These are phyloP conservation scores for Enteromius paludinosus DNA, from an alignment of 2,797 vertebrate genomes.

Conservation along the genomic window DNA sequence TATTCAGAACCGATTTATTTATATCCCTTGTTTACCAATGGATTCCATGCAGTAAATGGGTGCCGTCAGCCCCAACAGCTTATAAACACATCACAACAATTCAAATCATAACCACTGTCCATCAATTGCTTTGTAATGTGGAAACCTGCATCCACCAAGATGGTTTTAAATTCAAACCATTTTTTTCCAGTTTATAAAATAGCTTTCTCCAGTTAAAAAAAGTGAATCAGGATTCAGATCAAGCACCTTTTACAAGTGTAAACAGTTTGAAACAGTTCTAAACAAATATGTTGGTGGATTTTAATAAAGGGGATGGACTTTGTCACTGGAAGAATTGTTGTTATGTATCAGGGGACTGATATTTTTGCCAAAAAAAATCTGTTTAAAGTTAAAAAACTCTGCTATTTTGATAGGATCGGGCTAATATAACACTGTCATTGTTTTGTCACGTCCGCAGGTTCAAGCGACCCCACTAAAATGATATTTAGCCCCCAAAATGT, in stretches of 20 bases:
- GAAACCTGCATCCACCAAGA: neutral
- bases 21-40: neutral
- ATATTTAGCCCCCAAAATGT: neutral
- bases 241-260: neutral
- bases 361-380: neutral
- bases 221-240: neutral
- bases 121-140: neutral
- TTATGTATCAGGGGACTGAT: neutral
- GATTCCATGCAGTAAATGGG: neutral
- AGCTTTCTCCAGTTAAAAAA: neutral
- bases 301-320: neutral
- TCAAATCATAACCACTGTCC: neutral
- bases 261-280: neutral
- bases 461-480: neutral
- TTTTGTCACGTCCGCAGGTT: no score
- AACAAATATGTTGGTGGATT: neutral
- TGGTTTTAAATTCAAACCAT: neutral
- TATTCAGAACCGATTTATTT: neutral
- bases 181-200: neutral
- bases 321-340: neutral
- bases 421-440: neutral
- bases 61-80: neutral
- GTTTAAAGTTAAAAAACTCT: neutral
- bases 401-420: neutral
- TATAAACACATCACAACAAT: neutral